These are phyloP conservation scores for Trichogramma dendrolimi DNA, from an alignment of 2,888 invertebrate species.

Conservation along the genomic window DNA sequence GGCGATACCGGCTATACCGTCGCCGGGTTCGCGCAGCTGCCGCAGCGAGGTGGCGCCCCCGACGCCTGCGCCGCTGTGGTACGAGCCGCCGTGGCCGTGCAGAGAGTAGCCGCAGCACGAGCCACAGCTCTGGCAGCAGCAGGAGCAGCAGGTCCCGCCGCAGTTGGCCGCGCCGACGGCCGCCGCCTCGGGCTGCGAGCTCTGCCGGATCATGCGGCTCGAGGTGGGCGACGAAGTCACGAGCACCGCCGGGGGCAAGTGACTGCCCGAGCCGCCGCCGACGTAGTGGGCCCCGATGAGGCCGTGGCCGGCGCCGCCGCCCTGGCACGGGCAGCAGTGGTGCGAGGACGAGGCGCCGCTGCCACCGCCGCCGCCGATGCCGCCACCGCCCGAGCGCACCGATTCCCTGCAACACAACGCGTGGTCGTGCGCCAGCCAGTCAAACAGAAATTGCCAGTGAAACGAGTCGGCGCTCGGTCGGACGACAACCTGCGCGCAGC, in stretches of 20 bases:
- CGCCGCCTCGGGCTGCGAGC: slow-evolving; percentile 78
- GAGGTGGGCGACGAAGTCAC: slow-evolving; percentile 68
- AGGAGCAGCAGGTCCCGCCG: slow-evolving; percentile 58
- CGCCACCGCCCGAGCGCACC: slow-evolving; percentile 42
- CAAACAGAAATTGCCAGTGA: too few relatives aligned
- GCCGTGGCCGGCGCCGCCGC: slow-evolving; percentile 44
- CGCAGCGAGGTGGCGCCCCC: slow-evolving; percentile 78
- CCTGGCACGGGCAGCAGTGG: slow-evolving; percentile 63
- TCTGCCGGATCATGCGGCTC: slow-evolving; percentile 80
- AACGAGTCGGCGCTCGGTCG: too few relatives aligned
- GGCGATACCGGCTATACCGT: slow-evolving; percentile 91
- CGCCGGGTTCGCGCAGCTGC: slow-evolving; percentile 76
- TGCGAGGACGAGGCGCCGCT: slow-evolving; percentile 26
- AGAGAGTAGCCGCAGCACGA: slow-evolving; percentile 58
- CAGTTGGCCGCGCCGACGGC: slow-evolving; percentile 62
- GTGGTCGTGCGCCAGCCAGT: background rate
- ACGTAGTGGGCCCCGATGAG: slow-evolving; percentile 4
- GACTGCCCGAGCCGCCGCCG: slow-evolving; percentile 8
- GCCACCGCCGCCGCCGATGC: too few relatives aligned
- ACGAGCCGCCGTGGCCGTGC: slow-evolving; percentile 58
- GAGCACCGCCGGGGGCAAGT: slow-evolving; percentile 67
- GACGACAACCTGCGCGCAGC: too few relatives aligned
- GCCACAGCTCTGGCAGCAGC: slow-evolving; percentile 43
- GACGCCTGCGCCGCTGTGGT: slow-evolving; percentile 68
- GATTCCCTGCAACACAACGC: slow-evolving; percentile 43